These are phyloP conservation scores for Malacoraja senta DNA, from an alignment of 2,797 vertebrate genomes.

Conservation along the genomic window DNA sequence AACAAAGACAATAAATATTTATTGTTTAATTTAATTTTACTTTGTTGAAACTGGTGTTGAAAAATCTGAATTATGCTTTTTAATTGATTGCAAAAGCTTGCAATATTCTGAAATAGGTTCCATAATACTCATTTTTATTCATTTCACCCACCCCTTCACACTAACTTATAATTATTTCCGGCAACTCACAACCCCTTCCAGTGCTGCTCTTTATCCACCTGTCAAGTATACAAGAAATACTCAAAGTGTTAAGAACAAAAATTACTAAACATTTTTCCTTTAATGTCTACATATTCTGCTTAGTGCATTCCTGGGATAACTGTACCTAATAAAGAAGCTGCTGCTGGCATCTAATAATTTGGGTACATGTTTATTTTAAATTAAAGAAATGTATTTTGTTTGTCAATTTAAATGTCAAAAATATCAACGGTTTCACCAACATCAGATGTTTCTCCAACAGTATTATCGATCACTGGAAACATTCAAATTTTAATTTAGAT, in stretches of 20 bases:
- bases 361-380: background rate
- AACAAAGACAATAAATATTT: background rate
- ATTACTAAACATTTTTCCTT: background rate
- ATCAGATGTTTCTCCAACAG: background rate
- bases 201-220: background rate
- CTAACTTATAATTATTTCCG: background rate
- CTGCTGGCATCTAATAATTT: background rate
- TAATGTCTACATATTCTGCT: background rate
- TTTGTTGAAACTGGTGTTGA: background rate
- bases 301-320: background rate
- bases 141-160: background rate
- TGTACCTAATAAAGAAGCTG: background rate
- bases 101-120: background rate
- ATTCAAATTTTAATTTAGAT: background rate
- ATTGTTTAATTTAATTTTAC: background rate
- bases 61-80: background rate
- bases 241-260: background rate
- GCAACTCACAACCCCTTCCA: background rate
- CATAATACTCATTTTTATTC: background rate
- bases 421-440: background rate
- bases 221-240: background rate
- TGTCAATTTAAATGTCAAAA: background rate
- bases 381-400: background rate
- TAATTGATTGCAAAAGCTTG: background rate
- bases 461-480: background rate